phyloP scores from a whole-genome alignment of 1,140 invertebrate species.

The Zaprionus africanus region DNA sequence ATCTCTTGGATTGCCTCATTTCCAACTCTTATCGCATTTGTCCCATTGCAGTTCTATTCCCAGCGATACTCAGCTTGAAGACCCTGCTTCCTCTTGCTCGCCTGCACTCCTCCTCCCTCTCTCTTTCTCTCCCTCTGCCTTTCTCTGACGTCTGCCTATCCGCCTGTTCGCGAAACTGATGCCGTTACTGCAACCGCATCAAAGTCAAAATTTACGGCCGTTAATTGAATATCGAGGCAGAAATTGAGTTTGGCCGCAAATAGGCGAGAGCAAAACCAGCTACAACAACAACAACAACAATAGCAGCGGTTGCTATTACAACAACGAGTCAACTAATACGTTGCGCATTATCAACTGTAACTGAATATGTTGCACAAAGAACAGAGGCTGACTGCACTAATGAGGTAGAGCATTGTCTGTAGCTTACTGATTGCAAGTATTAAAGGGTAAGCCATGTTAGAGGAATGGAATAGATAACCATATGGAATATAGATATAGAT shows the following conservation, averaged over 20 bases:
- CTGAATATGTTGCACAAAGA: background rate
- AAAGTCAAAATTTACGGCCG: conserved; percentile 31
- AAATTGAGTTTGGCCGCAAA: conserved; percentile 24
- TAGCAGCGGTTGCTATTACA: background rate
- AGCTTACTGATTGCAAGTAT: too few relatives aligned
- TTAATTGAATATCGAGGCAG: conserved; percentile 31
- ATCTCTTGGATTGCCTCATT: background rate
- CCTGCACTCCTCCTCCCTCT: background rate
- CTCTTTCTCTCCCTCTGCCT: background rate
- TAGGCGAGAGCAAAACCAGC: background rate
- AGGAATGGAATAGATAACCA: too few relatives aligned
- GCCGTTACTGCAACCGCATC: background rate
- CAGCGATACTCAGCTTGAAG: background rate
- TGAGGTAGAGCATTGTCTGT: background rate
- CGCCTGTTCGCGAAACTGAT: background rate
- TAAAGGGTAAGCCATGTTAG: too few relatives aligned
- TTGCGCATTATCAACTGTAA: background rate
- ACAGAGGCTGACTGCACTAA: background rate
- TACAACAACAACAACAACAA: background rate
- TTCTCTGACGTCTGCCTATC: background rate
- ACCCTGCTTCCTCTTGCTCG: background rate
- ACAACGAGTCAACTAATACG: background rate
- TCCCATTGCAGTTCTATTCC: background rate
- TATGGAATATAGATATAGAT: too few relatives aligned
- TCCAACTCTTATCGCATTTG: background rate